Evolutionary conservation across 1,140 invertebrate species (phyloP).

Genomic region (Leptinotarsa texana): DNA sequence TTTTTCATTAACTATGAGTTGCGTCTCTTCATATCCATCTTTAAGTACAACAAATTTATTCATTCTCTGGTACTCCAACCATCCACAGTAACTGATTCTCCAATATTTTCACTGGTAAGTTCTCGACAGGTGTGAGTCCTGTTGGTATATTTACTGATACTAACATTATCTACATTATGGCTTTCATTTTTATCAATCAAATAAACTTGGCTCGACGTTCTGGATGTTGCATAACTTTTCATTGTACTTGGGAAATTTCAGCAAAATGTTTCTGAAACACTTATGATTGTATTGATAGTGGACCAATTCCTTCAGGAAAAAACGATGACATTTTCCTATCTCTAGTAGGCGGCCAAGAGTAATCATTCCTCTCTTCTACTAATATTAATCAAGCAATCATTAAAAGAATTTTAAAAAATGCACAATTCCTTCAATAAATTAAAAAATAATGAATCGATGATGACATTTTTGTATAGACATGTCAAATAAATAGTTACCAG

Average conservation of each 20-base stretch:
- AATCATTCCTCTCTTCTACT: too few species aligned
- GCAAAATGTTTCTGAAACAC: neutral
- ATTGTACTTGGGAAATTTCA: neutral
- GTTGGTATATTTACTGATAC: conserved; percentile 62
- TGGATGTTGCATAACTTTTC: neutral
- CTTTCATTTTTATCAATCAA: conserved; percentile 4
- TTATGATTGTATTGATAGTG: too few species aligned
- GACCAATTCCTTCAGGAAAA: too few species aligned
- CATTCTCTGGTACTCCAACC: conserved; percentile 83
- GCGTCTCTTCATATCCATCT: conserved; percentile 84
- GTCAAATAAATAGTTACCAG: too few species aligned
- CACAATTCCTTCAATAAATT: too few species aligned
- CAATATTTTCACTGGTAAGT: conserved; percentile 68
- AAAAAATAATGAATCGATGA: too few species aligned
- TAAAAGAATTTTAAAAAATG: too few species aligned
- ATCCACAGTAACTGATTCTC: conserved; percentile 81
- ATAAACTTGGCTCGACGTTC: neutral
- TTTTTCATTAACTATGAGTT: conserved; percentile 71
- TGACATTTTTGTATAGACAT: too few species aligned
- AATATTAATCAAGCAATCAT: too few species aligned
- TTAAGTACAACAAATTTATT: conserved; percentile 80
- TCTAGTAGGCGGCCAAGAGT: too few species aligned
- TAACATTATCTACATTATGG: conserved; percentile 7
- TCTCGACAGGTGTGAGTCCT: conserved; percentile 88
- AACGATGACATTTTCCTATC: too few species aligned